phyloP scores from a whole-genome alignment of 2,113 vertebrate species.

The Addax nasomaculatus region DNA sequence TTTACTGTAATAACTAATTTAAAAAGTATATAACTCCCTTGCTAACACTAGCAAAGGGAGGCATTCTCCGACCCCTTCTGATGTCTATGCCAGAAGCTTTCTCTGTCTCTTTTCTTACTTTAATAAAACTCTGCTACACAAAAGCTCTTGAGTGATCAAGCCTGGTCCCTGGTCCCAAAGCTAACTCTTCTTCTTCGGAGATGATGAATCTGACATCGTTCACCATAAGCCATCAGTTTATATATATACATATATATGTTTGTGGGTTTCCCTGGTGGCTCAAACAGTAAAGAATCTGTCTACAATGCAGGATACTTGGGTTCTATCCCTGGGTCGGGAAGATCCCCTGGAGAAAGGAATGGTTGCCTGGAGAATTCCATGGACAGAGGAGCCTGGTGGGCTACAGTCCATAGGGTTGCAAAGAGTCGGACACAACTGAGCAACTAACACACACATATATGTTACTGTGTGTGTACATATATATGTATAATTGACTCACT shows the following conservation, averaged over 20 bases:
- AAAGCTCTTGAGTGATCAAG: neutral
- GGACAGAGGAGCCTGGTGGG: neutral
- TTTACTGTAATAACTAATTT: neutral
- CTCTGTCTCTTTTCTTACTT: neutral
- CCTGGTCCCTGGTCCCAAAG: neutral
- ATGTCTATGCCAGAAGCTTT: neutral
- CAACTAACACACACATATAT: neutral
- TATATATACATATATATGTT: neutral
- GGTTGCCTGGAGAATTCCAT: neutral
- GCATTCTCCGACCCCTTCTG: neutral
- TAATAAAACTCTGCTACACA: neutral
- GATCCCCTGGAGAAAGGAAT: neutral
- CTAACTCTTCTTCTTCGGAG: neutral
- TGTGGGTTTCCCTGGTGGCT: neutral
- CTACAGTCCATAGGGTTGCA: neutral
- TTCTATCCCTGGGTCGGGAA: neutral
- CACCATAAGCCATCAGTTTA: neutral
- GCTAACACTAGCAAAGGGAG: neutral
- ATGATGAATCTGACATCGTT: accelerated
- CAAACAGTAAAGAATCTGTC: neutral
- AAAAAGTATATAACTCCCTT: neutral
- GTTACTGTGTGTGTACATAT: neutral
- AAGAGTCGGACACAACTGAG: neutral
- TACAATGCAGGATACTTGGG: neutral
- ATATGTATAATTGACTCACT: neutral